phyloP scores from a whole-genome alignment of 2,113 vertebrate species.

The Sminthopsis crassicaudata region DNA sequence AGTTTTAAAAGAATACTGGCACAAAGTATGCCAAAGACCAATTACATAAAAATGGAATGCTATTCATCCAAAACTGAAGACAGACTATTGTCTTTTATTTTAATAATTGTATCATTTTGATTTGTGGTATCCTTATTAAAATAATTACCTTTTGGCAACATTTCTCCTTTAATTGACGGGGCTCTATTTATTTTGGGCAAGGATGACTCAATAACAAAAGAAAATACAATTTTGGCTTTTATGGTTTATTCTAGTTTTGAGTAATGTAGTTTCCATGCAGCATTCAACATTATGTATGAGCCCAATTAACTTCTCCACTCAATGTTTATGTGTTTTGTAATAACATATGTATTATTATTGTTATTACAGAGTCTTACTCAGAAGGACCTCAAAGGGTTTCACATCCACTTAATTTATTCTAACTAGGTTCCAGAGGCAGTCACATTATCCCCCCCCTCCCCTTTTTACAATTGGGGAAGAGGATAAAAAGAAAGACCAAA shows the following conservation, averaged over 20 bases:
- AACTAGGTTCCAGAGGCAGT: neutral
- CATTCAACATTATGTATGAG: neutral
- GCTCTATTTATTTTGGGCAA: constrained; percentile 12
- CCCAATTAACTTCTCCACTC: neutral
- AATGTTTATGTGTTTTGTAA: constrained; percentile 58
- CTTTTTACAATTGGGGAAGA: neutral
- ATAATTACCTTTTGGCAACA: constrained; percentile 67
- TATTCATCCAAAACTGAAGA: constrained; percentile 65
- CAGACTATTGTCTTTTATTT: constrained; percentile 63
- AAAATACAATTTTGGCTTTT: constrained; percentile 13
- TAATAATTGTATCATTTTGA: constrained; percentile 59
- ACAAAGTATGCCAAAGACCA: constrained; percentile 64
- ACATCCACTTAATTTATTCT: neutral
- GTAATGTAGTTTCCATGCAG: constrained; percentile 34
- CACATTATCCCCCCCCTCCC: neutral
- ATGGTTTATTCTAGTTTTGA: neutral
- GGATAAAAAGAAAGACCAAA: neutral
- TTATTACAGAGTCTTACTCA: constrained; percentile 14
- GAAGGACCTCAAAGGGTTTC: constrained; percentile 1
- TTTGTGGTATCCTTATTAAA: constrained; percentile 64
- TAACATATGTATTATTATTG: neutral
- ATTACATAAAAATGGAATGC: constrained; percentile 24
- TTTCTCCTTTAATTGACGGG: constrained; percentile 52
- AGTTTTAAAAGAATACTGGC: neutral
- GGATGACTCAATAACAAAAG: constrained; percentile 36